phyloP scores from a whole-genome alignment of 2,797 vertebrate species.

The Syngnathus rostellatus region DNA sequence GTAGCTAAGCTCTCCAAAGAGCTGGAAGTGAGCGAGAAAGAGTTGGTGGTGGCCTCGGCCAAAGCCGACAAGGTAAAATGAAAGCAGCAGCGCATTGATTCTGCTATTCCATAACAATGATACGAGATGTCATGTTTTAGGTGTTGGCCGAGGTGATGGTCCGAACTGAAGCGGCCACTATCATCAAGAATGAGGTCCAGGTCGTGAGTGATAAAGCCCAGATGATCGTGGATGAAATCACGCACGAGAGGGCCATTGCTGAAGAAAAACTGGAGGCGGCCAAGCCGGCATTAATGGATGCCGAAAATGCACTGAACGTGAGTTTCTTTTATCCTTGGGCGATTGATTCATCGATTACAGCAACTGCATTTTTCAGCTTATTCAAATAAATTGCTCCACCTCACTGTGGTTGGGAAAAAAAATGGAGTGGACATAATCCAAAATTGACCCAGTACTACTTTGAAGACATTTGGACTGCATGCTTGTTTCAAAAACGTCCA shows the following conservation, averaged over 20 bases:
- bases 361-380: no score
- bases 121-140: constrained; percentile 35
- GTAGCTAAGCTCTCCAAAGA: constrained; percentile 68
- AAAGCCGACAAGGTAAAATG: constrained; percentile 76
- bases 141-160: constrained; percentile 77
- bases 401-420: no score
- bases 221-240: constrained; percentile 77
- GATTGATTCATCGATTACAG: no score
- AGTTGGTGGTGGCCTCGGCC: constrained; percentile 43
- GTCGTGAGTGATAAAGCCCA: constrained; percentile 78
- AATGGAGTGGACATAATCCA: no score
- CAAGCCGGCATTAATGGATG: constrained; percentile 72
- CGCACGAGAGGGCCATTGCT: constrained; percentile 71
- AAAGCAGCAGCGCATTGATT: no score
- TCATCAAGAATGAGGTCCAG: constrained; percentile 77
- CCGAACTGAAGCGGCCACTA: constrained; percentile 73
- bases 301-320: constrained; percentile 76
- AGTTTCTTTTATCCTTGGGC: constrained; percentile 30
- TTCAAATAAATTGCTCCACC: no score
- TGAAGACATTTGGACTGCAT: background rate
- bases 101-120: background rate
- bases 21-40: constrained; percentile 74
- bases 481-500: background rate
- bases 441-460: background rate
- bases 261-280: constrained; percentile 75